Conservation (phyloP, 53 echinoderm and acorn worm genomes). For the Astropecten irregularis region DNA sequence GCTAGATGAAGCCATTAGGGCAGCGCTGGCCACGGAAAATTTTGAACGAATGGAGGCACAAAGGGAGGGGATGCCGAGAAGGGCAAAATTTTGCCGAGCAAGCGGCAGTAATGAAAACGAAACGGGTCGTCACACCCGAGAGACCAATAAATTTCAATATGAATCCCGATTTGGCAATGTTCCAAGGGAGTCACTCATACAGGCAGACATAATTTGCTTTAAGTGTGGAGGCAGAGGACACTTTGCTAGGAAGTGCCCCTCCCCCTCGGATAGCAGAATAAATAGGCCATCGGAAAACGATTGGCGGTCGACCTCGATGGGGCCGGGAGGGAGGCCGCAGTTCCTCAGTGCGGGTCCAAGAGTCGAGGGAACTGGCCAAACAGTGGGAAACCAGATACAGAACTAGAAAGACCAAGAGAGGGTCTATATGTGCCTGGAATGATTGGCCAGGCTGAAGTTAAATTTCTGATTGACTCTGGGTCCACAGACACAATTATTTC, state of each 20-base stretch:
- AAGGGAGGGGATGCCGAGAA: neutral
- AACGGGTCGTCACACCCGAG: neutral
- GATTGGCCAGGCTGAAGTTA: neutral
- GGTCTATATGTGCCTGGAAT: slow-evolving; percentile 46
- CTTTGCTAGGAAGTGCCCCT: neutral
- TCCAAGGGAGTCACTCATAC: neutral
- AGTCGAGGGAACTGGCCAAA: too few relatives aligned
- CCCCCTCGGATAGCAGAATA: neutral
- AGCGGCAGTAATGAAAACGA: neutral
- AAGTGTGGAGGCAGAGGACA: slow-evolving; percentile 10
- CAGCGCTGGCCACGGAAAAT: slow-evolving; percentile 41
- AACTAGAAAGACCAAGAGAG: neutral
- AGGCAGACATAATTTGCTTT: neutral
- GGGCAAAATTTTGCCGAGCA: neutral
- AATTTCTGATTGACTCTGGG: slow-evolving; percentile 55
- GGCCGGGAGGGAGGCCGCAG: neutral
- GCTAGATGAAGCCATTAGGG: slow-evolving; percentile 33
- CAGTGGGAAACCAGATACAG: neutral
- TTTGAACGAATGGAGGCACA: neutral
- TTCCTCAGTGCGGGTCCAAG: neutral
- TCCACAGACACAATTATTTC: slow-evolving; percentile 58
- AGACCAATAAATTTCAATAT: neutral
- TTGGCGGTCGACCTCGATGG: neutral
- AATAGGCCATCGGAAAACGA: neutral
- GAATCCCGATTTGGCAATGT: neutral